Conservation (phyloP, 2,797 vertebrate genomes). For the Oreortyx pictus region DNA sequence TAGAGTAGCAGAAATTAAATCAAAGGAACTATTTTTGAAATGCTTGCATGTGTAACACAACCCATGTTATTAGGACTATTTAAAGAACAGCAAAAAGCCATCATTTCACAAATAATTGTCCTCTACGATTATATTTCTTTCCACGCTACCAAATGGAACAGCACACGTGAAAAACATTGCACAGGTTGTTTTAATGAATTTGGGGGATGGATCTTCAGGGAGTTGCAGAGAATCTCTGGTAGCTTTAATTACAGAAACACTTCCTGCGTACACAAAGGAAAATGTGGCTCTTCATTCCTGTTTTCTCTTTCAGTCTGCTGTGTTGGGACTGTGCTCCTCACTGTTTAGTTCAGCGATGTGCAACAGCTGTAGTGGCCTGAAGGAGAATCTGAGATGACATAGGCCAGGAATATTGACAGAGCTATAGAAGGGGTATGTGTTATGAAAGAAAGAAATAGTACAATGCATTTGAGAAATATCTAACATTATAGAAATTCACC, state of each 20-base stretch:
- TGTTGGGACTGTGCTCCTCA: not conserved
- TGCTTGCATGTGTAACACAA: not conserved
- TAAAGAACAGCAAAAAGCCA: not conserved
- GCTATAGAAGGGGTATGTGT: not conserved
- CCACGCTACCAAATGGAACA: not conserved
- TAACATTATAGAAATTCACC: not conserved
- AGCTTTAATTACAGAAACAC: not conserved
- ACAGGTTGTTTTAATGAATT: constrained; percentile 23
- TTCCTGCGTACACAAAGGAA: not conserved
- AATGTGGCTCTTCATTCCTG: not conserved
- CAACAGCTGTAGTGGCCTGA: not conserved
- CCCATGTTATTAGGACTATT: not conserved
- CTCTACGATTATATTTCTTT: not conserved
- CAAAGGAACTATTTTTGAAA: not conserved
- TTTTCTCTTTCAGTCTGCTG: not conserved
- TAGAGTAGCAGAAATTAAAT: not conserved
- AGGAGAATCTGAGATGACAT: not conserved
- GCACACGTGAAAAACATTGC: not conserved
- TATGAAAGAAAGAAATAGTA: not conserved
- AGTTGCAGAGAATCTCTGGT: not conserved
- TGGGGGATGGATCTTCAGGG: not conserved
- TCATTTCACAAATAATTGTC: not conserved
- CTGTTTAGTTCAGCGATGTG: not conserved
- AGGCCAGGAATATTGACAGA: not conserved
- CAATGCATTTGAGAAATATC: not conserved